Base-by-base conservation (phyloP, 2,113 vertebrate species). In the Phylloscopus trochiloides region DNA sequence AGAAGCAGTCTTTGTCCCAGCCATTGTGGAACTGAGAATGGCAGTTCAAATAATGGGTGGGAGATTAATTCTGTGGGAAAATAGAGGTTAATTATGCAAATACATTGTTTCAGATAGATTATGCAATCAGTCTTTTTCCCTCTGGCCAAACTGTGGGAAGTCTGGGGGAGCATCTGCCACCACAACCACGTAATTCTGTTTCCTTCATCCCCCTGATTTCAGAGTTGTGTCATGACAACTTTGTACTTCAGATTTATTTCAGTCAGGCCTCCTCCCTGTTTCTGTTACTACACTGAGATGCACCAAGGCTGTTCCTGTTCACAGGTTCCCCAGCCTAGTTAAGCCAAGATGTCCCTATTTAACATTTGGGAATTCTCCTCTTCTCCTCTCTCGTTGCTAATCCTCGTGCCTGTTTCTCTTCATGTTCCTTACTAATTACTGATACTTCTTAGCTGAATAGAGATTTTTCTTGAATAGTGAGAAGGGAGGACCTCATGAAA, bases 31-130 rank as follows among this genome's bases (percentile, higher is more conserved):
- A 79, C 59, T 83, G 78, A 88, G 85, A 93, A 58, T 21, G 21
- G 11, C 62, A 70, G 50, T 81, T 92, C 73, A 57, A 62, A 72
- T 81, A 84, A 73, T 0, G 4, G 11, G 38, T 57, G 34, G 31
- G 74, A 87, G 62, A 88, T 79, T 4, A 88, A 82, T 36, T 58
- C 59, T 4, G 0, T 67, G 58, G 57, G 68, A 42, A 90, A 93
- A 79, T 51, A 13, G 82, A 83, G 74, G 72, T 82, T 86, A 83
- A 67, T 86, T 68, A 76, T 92, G 84, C 84, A 93, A 94, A 93
- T 51, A 21, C 2, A 2, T 75, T 62, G 67, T 90, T 96, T 97
- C 51, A 63, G 43, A 58, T 55, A 29, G 18, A 55, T 94, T 85
- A 66, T 4, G 2, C 51, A 65, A 63, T 71, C 73, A 81, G n/a